These are phyloP conservation scores for Psittacula derbiana DNA, from an alignment of 2,797 vertebrate genomes.

Conservation along the genomic window DNA sequence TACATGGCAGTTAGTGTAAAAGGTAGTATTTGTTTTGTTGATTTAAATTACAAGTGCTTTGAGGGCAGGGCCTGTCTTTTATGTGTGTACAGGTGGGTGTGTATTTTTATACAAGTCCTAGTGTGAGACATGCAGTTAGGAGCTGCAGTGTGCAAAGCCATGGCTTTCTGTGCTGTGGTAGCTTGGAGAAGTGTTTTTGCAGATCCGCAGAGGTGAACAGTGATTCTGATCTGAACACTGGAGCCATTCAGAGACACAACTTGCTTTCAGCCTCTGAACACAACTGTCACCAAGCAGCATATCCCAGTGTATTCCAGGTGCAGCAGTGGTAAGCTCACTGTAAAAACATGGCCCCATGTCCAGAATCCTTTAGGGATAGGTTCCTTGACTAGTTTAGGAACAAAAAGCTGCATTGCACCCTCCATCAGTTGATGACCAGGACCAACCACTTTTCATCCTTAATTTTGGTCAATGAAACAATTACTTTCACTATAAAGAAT, in stretches of 20 bases:
- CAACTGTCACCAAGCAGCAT: neutral
- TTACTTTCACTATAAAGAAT: neutral
- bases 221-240: neutral
- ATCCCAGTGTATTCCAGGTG: neutral
- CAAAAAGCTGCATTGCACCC: neutral
- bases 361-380: neutral
- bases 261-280: neutral
- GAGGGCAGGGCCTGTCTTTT: constrained; percentile 9
- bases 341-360: neutral
- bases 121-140: neutral
- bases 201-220: neutral
- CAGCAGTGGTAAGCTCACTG: neutral
- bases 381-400: neutral
- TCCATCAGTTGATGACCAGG: neutral
- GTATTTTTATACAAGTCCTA: neutral
- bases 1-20: neutral
- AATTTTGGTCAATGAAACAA: neutral
- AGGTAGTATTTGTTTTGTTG: neutral
- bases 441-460: neutral
- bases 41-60: neutral
- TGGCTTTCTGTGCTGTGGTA: neutral
- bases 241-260: neutral
- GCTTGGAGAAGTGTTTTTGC: neutral
- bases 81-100: neutral
- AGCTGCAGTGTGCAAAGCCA: neutral